A percentile compares a stretch with the other conserved stretches of the same genome.
Conservation (phyloP, 2,888 invertebrate genomes). For the Brachypalpus laphriformis region DNA sequence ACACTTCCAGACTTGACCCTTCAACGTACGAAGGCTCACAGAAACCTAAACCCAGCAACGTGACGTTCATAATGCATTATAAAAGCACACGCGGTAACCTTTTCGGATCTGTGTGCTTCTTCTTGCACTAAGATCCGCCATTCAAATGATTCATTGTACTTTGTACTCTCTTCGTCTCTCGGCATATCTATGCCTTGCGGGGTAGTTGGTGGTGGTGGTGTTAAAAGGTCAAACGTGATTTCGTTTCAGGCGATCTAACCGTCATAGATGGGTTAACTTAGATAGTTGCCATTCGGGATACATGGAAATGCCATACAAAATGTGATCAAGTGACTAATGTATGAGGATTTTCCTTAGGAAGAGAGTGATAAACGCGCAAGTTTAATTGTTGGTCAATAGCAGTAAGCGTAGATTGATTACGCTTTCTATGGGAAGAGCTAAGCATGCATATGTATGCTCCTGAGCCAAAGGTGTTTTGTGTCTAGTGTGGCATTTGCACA, state of each 20-base stretch:
- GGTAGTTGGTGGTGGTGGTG: slow-evolving; percentile 47
- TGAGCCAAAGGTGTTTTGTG: neutral
- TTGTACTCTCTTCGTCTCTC: neutral
- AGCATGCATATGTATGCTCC: neutral
- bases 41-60: slow-evolving; percentile 45
- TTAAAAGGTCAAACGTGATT: slow-evolving; percentile 71
- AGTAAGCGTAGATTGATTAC: slow-evolving; percentile 23
- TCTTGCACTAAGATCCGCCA: slow-evolving; percentile 50
- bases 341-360: neutral
- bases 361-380: slow-evolving; percentile 5
- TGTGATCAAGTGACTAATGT: slow-evolving; percentile 39
- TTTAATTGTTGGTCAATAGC: slow-evolving; percentile 49
- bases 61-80: slow-evolving; percentile 56
- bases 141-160: slow-evolving; percentile 55
- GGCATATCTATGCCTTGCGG: slow-evolving; percentile 13
- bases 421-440: slow-evolving; percentile 5
- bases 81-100: slow-evolving; percentile 66
- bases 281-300: slow-evolving; percentile 54
- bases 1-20: slow-evolving; percentile 52
- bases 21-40: neutral
- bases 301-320: slow-evolving; percentile 55
- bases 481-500: slow-evolving; percentile 1
- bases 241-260: slow-evolving; percentile 55
- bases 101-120: slow-evolving; percentile 51
- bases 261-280: slow-evolving; percentile 54